Percentiles rank a stretch among this genome's conserved stretches.
phyloP scores from a whole-genome alignment of 2,888 invertebrate species.

The Ectropis crepuscularia region DNA sequence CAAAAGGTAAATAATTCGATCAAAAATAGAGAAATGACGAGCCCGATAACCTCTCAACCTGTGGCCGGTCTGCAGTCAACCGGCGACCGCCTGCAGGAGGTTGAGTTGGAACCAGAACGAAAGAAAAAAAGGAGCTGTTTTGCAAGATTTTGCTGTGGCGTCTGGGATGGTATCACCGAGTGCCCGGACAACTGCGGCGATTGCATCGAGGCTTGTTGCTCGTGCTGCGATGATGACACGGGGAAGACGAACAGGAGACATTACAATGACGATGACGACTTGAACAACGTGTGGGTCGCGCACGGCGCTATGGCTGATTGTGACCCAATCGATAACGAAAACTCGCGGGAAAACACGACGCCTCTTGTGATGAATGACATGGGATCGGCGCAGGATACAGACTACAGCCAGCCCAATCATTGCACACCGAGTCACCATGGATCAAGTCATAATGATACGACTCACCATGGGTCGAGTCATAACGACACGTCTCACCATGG shows the following conservation, averaged over 20 bases:
- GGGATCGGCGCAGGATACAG: too few relatives aligned
- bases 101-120: background rate
- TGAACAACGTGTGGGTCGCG: background rate
- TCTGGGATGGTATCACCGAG: background rate
- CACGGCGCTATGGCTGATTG: too few relatives aligned
- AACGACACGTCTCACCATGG: background rate
- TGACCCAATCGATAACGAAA: too few relatives aligned
- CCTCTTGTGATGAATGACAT: too few relatives aligned
- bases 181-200: background rate
- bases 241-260: too few relatives aligned
- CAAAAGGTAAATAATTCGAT: too few relatives aligned
- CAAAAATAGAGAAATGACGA: too few relatives aligned
- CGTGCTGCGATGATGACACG: background rate
- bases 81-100: background rate
- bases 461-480: background rate
- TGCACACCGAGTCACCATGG: background rate
- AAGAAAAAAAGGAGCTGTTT: background rate
- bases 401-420: background rate
- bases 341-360: too few relatives aligned
- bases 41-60: background rate
- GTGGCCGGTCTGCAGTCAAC: background rate
- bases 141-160: background rate
- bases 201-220: slow-evolving; percentile 1
- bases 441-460: background rate
- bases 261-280: background rate